Evolutionary conservation across 2,797 vertebrate genomes (phyloP).

Genomic region (Chloroceryle amazona): DNA sequence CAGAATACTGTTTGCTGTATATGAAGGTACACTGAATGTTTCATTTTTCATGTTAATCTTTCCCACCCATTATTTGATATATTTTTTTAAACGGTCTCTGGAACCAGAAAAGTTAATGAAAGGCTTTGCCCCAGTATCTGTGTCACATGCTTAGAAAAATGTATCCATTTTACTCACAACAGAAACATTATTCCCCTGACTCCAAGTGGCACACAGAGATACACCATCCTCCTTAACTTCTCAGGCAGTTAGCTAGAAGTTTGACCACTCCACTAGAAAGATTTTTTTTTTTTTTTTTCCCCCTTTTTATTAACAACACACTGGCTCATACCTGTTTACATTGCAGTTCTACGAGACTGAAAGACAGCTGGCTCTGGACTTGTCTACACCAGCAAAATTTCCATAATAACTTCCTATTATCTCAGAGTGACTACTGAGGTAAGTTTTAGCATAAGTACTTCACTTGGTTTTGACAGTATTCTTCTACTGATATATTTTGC

Average conservation of each 20-base stretch:
- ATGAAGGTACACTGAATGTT: background rate
- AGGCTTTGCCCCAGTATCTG: background rate
- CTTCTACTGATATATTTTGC: background rate
- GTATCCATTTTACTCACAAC: fast-evolving
- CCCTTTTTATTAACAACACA: background rate
- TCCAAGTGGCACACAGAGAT: background rate
- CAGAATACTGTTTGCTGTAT: background rate
- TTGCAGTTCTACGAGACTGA: background rate
- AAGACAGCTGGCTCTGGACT: background rate
- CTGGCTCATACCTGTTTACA: background rate
- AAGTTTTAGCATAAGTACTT: background rate
- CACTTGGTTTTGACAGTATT: background rate
- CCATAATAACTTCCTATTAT: background rate
- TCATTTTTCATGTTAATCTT: background rate
- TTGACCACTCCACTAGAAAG: background rate
- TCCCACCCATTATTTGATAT: background rate
- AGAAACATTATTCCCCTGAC: background rate
- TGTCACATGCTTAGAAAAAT: background rate
- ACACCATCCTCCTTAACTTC: background rate
- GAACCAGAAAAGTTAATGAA: background rate
- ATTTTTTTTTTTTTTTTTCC: background rate
- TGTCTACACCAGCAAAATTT: background rate
- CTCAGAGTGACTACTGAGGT: background rate
- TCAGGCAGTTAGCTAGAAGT: background rate
- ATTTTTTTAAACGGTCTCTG: background rate